phyloP scores from a whole-genome alignment of 1,140 invertebrate species.

The Gonioctena quinquepunctata region DNA sequence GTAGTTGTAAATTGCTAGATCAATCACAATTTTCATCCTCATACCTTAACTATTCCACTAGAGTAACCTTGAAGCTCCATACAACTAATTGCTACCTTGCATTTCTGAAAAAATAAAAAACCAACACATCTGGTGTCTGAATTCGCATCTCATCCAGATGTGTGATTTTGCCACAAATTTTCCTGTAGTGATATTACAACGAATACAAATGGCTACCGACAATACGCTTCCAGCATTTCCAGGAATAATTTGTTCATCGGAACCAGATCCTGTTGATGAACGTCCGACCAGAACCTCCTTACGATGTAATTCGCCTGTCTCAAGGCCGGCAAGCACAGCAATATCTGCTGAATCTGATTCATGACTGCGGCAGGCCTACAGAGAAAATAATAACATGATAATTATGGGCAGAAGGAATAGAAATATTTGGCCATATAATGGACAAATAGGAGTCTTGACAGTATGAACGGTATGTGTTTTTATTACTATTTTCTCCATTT shows the following conservation, averaged over 20 bases:
- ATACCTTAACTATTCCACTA: no score
- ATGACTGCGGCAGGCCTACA: slow-evolving; percentile 67
- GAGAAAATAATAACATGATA: no score
- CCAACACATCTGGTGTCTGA: not conserved
- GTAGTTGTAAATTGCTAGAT: no score
- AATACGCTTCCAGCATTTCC: slow-evolving; percentile 90
- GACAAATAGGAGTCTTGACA: slow-evolving; percentile 21
- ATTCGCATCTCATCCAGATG: not conserved
- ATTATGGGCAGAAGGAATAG: no score
- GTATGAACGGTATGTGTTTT: no score
- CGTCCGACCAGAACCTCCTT: slow-evolving; percentile 85
- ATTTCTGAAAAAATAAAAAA: not conserved
- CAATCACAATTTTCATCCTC: no score
- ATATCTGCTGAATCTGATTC: slow-evolving; percentile 79
- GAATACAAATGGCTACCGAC: slow-evolving; percentile 56
- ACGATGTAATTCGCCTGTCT: slow-evolving; percentile 87
- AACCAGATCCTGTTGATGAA: slow-evolving; percentile 86
- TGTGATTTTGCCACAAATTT: slow-evolving; percentile 13
- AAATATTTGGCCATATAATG: no score
- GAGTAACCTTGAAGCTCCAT: no score
- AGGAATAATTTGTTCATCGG: slow-evolving; percentile 96
- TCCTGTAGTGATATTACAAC: slow-evolving; percentile 2
- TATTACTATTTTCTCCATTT: no score
- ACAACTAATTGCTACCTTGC: no score
- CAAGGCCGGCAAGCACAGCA: slow-evolving; percentile 86